A percentile compares a stretch with the other conserved stretches of the same genome.
phyloP scores from a whole-genome alignment of 1,140 invertebrate species.

The Musca vetustissima region DNA sequence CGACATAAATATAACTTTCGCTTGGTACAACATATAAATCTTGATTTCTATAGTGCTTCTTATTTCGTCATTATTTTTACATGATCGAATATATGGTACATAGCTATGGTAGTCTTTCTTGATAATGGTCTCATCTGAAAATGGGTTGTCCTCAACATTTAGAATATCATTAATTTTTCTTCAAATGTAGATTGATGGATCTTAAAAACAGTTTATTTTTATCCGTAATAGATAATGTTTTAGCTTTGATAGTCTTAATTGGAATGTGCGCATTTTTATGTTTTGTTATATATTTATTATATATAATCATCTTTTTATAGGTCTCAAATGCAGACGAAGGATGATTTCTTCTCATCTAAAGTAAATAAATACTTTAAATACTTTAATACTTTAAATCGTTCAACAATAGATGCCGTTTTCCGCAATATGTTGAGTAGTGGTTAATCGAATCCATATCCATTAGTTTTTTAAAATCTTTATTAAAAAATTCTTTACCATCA shows the following conservation, averaged over 20 bases:
- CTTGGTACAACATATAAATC: constrained; percentile 46
- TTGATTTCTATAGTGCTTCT: constrained; percentile 51
- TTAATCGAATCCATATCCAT: too few relatives aligned
- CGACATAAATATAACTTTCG: constrained; percentile 45
- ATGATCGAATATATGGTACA: constrained; percentile 44
- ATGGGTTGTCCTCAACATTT: neutral
- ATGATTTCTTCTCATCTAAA: neutral
- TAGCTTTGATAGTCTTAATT: too few relatives aligned
- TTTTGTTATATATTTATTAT: too few relatives aligned
- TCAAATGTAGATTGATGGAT: too few relatives aligned
- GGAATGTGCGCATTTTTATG: too few relatives aligned
- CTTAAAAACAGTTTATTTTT: too few relatives aligned
- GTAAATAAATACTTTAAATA: neutral
- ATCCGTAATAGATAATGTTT: too few relatives aligned
- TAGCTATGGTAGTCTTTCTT: constrained; percentile 48
- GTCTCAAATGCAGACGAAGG: neutral
- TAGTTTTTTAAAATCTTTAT: too few relatives aligned
- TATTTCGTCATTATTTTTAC: constrained; percentile 50
- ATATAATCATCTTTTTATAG: neutral
- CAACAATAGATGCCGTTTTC: too few relatives aligned
- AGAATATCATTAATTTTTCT: neutral
- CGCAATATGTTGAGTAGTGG: too few relatives aligned
- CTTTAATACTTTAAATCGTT: too few relatives aligned
- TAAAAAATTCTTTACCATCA: too few relatives aligned
- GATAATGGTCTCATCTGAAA: constrained; percentile 30